Conservation (phyloP, 2,113 vertebrate genomes). For the Vulpes lagopus region DNA sequence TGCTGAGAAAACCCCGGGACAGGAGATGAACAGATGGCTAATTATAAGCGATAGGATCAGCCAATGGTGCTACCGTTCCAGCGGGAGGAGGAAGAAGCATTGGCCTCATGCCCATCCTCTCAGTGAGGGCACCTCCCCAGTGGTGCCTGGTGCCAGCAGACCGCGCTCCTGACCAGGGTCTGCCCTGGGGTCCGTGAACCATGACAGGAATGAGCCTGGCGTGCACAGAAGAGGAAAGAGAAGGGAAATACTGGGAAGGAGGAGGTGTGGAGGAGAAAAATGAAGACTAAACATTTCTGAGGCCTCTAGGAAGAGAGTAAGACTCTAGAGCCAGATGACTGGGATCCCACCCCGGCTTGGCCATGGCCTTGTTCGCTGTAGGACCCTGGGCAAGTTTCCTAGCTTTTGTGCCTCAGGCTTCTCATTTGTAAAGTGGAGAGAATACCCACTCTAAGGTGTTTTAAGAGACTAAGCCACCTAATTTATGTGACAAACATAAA, state of each 20-base stretch:
- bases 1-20: background rate
- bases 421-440: background rate
- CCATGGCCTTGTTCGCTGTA: background rate
- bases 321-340: background rate
- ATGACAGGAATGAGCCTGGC: rapidly evolving
- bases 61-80: background rate
- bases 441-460: background rate
- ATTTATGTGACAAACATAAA: background rate
- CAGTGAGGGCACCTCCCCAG: rapidly evolving
- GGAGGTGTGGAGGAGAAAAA: background rate
- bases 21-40: background rate
- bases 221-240: background rate
- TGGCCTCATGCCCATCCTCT: background rate
- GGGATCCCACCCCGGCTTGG: background rate
- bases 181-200: background rate
- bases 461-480: background rate
- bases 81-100: too few relatives aligned
- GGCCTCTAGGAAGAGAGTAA: background rate
- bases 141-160: background rate
- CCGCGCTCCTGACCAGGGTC: background rate
- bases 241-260: background rate
- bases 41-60: background rate
- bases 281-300: background rate
- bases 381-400: background rate
- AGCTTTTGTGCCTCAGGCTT: background rate